Evolutionary conservation across 2,888 invertebrate genomes (phyloP), one percentile per base, ranked within the genome.

Genomic region (Orthosia gothica): DNA sequence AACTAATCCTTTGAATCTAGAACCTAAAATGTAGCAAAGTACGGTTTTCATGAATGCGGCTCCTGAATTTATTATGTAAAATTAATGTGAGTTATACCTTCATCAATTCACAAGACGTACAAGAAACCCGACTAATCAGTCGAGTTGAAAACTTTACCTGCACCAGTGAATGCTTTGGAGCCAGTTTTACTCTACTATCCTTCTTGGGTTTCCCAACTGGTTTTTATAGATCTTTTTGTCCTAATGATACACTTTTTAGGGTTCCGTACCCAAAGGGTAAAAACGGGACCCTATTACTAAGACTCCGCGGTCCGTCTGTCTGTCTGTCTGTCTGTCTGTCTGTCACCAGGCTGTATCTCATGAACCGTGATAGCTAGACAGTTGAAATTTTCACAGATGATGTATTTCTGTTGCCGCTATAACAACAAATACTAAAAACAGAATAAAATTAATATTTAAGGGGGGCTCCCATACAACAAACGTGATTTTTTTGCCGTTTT

Each of bases 71-170:
- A 76, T 55, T 49, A 76, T 54, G 63, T 64, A 45, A 79, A 59
- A 50, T 65, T 55, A 52, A 70, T 55, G 83, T 76, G 72, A 84
- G 75, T 74, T 78, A 79, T 64, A 84, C 58, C 69, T 66, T 79
- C 74, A 77, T 83, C 77, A 83, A 75, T 79, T 77, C 45, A 18
- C 32, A 32, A 71, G 65, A 75, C 80, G 58, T 67, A 57, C 79
- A 75, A 82, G 79, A 66, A 74, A 62, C 61, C 58, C 69, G 76
- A 73, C 69, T 79, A 78, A 82, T 82, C 80, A 82, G 76, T 64
- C 20, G 75, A 80, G 79, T 63, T 84, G 67, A 64, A 80, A 84
- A 84, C 85, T 87, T 79, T 70, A 40, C 45, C 76, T 76, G 67
- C 74, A 65, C 57, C 23, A 58, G 12, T 50, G 45, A 68, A 62